Evolutionary conservation across 2,113 vertebrate species (phyloP).

Genomic region (Gymnobelideus leadbeateri): DNA sequence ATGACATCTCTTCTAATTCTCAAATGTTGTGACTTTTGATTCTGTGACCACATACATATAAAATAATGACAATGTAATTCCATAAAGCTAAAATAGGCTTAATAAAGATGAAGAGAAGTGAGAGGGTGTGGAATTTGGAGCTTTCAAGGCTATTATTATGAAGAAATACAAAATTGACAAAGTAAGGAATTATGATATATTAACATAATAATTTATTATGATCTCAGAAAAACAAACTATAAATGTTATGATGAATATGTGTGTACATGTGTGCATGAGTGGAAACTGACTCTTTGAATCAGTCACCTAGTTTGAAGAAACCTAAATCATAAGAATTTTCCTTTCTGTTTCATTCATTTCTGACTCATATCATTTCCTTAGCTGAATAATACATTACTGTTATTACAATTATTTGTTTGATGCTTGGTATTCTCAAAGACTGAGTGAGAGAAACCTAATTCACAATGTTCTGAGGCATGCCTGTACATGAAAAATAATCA

Average conservation of each 20-base stretch:
- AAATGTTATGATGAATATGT: slow-evolving; percentile 3
- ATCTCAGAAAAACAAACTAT: not conserved
- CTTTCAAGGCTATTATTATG: slow-evolving; percentile 31
- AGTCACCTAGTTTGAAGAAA: not conserved
- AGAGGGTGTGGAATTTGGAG: slow-evolving; percentile 16
- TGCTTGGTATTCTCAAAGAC: slow-evolving; percentile 13
- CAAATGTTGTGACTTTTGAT: not conserved
- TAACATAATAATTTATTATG: slow-evolving; percentile 5
- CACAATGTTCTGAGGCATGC: slow-evolving; percentile 34
- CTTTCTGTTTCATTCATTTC: not conserved
- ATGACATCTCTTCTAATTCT: not conserved
- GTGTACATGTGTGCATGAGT: not conserved
- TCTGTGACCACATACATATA: not conserved
- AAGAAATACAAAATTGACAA: not conserved
- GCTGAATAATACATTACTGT: not conserved
- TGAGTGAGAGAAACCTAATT: slow-evolving; percentile 24
- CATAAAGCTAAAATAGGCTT: slow-evolving; percentile 11
- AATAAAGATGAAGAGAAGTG: not conserved
- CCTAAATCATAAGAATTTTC: not conserved
- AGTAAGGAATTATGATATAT: slow-evolving; percentile 32
- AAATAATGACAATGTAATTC: not conserved
- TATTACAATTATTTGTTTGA: not conserved
- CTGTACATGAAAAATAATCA: slow-evolving; percentile 25
- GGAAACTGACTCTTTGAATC: not conserved
- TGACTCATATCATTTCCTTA: slow-evolving; percentile 7